phyloP scores from a whole-genome alignment of 2,113 vertebrate species.

The Zapus hudsonius region DNA sequence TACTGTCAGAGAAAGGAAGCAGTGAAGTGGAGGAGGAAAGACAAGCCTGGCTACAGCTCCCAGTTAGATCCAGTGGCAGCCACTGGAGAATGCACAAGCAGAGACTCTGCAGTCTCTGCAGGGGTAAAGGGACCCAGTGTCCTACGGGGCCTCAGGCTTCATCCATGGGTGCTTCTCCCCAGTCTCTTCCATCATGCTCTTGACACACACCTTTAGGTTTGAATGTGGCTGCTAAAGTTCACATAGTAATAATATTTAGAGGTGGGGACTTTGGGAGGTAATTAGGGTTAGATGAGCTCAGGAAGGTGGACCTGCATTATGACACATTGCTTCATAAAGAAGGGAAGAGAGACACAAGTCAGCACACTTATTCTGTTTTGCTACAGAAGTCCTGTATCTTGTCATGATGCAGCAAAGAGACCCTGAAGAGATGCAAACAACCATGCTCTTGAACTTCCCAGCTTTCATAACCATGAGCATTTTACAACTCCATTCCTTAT shows the following conservation, averaged over 20 bases:
- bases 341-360: neutral
- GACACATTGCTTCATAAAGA: neutral
- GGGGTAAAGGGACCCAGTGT: neutral
- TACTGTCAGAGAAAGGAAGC: neutral
- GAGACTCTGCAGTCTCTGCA: no score
- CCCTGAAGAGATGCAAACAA: neutral
- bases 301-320: neutral
- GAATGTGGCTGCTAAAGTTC: neutral
- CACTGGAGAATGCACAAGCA: no score
- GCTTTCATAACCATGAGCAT: neutral
- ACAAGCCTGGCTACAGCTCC: neutral
- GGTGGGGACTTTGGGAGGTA: neutral
- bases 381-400: neutral
- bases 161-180: neutral
- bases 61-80: no score
- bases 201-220: neutral
- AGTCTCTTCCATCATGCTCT: neutral
- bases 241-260: neutral
- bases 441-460: neutral
- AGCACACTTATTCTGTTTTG: neutral
- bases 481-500: neutral
- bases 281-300: neutral
- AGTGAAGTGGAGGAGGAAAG: neutral
- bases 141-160: neutral
- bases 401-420: neutral